Evolutionary conservation across 1,140 invertebrate species (phyloP).

Genomic region (Magallana gigas): DNA sequence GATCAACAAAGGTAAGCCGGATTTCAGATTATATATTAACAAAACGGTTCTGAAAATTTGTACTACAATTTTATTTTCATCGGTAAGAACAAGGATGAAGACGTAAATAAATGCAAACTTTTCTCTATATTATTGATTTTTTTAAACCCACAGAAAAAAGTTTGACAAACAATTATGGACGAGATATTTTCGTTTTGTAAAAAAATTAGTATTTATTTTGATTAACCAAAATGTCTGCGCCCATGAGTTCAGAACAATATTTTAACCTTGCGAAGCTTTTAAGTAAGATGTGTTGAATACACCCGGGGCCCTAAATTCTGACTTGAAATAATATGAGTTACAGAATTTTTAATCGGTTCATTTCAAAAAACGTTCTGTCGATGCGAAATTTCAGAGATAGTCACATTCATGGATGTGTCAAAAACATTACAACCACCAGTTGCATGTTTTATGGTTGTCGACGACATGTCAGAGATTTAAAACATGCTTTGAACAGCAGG

Average conservation of each 20-base stretch:
- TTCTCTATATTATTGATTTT: no score
- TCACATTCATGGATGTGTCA: neutral
- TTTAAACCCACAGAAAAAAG: no score
- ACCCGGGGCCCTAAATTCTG: neutral
- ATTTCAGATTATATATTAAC: no score
- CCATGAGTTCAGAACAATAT: neutral
- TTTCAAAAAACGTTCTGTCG: neutral
- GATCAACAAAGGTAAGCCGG: no score
- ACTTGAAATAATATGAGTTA: neutral
- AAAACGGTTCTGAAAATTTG: no score
- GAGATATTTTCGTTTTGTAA: neutral
- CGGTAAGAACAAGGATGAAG: no score
- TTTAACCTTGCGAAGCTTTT: no score
- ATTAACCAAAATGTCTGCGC: constrained; percentile 17
- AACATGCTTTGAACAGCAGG: neutral
- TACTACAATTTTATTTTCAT: no score
- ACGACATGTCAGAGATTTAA: neutral
- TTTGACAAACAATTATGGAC: no score
- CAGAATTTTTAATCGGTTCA: neutral
- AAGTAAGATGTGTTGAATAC: no score
- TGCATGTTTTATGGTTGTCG: neutral
- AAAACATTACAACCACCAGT: neutral
- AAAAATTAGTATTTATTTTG: neutral
- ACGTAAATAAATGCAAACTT: no score
- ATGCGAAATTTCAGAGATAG: neutral